phyloP scores from a whole-genome alignment of 2,797 vertebrate genomes.

The Acanthiza pusilla region DNA sequence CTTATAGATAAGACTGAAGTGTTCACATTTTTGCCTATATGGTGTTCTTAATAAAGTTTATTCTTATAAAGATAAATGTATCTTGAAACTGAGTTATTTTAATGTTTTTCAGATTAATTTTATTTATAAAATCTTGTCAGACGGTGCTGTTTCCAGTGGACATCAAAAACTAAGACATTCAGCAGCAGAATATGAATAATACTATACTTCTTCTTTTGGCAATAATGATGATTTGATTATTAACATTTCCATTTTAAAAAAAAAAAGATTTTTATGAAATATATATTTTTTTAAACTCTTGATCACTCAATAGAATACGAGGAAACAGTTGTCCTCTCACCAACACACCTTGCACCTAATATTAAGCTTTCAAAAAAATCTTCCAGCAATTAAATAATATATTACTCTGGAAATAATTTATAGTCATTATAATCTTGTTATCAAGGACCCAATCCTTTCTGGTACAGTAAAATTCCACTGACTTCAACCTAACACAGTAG shows the following conservation, averaged over 20 bases:
- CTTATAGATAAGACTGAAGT: slow-evolving; percentile 1
- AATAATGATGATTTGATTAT: not conserved
- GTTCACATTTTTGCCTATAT: slow-evolving; percentile 28
- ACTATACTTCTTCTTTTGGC: not conserved
- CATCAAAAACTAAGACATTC: not conserved
- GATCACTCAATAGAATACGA: not conserved
- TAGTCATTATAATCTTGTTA: not conserved
- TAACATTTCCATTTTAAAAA: not conserved
- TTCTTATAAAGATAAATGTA: slow-evolving; percentile 2
- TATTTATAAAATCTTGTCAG: not conserved
- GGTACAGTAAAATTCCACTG: not conserved
- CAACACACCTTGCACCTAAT: not conserved
- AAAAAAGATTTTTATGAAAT: not conserved
- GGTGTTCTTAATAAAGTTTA: not conserved
- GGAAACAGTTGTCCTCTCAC: not conserved
- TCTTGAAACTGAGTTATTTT: slow-evolving; percentile 7
- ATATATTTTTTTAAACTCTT: not conserved
- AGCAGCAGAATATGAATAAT: not conserved
- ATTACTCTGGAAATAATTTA: not conserved
- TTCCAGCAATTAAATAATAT: not conserved
- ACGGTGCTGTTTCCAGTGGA: not conserved
- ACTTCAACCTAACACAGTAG: not conserved
- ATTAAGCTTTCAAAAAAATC: not conserved
- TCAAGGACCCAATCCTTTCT: not conserved
- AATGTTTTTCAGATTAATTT: not conserved